phyloP scores from a whole-genome alignment of 2,113 vertebrate species.

The Illadopsis cleaveri region DNA sequence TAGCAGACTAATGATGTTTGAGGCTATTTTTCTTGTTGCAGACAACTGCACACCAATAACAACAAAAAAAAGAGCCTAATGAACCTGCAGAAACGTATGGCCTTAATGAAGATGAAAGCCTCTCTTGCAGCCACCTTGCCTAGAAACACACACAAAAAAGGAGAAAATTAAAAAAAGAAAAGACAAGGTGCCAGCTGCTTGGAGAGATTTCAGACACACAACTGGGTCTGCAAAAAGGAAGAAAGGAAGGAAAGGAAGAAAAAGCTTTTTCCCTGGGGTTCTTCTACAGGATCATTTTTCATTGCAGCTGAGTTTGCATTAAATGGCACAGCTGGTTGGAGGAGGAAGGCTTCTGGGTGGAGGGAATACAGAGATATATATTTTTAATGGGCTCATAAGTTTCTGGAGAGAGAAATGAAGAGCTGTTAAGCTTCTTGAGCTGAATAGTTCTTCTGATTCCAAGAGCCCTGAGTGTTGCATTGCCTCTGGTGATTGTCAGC shows the following conservation, averaged over 20 bases:
- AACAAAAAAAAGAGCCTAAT: constrained; percentile 53
- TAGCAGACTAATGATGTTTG: constrained; percentile 63
- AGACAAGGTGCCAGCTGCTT: constrained; percentile 56
- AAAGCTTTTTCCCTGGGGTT: constrained; percentile 36
- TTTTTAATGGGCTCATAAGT: constrained; percentile 46
- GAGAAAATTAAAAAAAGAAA: constrained; percentile 9
- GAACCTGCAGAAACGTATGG: constrained; percentile 65
- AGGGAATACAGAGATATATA: constrained; percentile 4
- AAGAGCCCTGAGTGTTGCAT: constrained; percentile 2
- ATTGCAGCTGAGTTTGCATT: constrained; percentile 62
- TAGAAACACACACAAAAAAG: neutral
- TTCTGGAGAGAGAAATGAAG: constrained; percentile 44
- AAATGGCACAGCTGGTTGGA: constrained; percentile 47
- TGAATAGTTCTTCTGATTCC: constrained; percentile 51
- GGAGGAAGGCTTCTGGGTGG: constrained; percentile 30
- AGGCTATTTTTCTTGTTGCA: constrained; percentile 68
- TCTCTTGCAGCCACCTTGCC: constrained; percentile 46
- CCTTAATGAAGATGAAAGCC: constrained; percentile 71
- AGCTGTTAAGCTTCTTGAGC: constrained; percentile 49
- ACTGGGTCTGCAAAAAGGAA: constrained; percentile 31
- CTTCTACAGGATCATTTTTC: constrained; percentile 40
- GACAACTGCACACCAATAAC: constrained; percentile 56
- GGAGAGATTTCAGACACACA: constrained; percentile 8
- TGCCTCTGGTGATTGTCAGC: constrained; percentile 47
- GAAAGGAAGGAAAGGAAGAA: constrained; percentile 25